Evolutionary conservation across 2,797 vertebrate genomes (phyloP).

Genomic region (Scolopax rusticola): DNA sequence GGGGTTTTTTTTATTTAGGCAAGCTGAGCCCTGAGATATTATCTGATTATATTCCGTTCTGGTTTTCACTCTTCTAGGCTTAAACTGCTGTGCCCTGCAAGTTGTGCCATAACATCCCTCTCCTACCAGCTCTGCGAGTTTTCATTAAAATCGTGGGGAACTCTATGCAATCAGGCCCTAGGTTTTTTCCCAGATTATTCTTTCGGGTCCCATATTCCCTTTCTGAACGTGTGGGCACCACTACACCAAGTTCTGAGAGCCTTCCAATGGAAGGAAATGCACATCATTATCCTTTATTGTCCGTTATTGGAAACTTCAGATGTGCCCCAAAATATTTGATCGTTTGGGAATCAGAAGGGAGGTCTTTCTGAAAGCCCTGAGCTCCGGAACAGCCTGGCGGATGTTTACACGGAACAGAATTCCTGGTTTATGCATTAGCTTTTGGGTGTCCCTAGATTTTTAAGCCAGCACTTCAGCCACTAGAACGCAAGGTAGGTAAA

Average conservation of each 20-base stretch:
- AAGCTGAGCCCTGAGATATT: background rate
- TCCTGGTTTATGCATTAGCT: background rate
- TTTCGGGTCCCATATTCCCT: background rate
- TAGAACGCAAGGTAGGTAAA: background rate
- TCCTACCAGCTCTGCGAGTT: background rate
- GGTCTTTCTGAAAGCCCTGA: background rate
- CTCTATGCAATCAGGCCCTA: background rate
- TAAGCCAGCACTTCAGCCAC: background rate
- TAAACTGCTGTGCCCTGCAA: background rate
- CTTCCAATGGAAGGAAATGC: background rate
- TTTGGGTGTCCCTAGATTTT: slow-evolving; percentile 1
- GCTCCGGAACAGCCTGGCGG: background rate
- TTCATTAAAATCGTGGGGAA: background rate
- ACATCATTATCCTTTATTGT: background rate
- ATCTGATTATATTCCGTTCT: background rate
- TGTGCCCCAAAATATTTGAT: background rate
- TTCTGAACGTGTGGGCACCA: accelerated
- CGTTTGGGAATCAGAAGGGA: background rate
- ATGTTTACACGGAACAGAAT: background rate
- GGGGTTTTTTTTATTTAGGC: background rate
- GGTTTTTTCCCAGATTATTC: background rate
- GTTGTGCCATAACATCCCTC: background rate
- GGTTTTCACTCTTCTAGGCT: background rate
- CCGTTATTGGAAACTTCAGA: background rate
- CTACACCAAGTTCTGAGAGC: background rate